Percentiles rank a stretch among this genome's conserved stretches.
These are phyloP conservation scores for Microchrysa polita DNA, from an alignment of 2,888 invertebrate genomes.

Conservation along the genomic window DNA sequence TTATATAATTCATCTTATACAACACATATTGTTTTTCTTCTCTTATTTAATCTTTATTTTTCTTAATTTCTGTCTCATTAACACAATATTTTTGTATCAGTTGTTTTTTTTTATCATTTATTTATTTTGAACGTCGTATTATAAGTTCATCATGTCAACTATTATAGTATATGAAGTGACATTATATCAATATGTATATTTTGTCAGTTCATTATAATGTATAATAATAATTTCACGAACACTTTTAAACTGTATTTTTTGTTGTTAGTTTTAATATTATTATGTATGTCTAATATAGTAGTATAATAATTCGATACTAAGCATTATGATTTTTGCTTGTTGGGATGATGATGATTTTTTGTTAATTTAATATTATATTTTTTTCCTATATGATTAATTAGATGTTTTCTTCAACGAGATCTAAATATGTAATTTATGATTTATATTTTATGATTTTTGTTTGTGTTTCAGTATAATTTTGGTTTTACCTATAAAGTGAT, in stretches of 20 bases:
- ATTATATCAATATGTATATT: neutral
- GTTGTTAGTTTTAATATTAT: neutral
- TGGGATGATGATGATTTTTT: too few relatives aligned
- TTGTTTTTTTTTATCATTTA: slow-evolving; percentile 16
- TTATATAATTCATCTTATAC: slow-evolving; percentile 27
- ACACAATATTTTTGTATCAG: slow-evolving; percentile 16
- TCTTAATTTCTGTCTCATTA: slow-evolving; percentile 13
- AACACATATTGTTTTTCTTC: slow-evolving; percentile 28
- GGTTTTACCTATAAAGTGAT: too few relatives aligned
- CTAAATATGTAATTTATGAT: slow-evolving; percentile 19
- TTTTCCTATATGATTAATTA: neutral
- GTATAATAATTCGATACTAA: too few relatives aligned
- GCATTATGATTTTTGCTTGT: too few relatives aligned
- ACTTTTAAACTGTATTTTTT: neutral
- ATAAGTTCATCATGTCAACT: neutral
- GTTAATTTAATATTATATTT: too few relatives aligned
- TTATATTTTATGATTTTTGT: neutral
- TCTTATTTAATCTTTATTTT: slow-evolving; percentile 17
- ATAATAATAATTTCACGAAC: neutral
- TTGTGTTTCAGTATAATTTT: too few relatives aligned
- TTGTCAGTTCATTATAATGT: neutral
- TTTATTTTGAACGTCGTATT: neutral
- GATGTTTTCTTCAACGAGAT: slow-evolving; percentile 33
- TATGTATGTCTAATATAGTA: too few relatives aligned
- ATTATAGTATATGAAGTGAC: neutral